phyloP scores from a whole-genome alignment of 2,113 vertebrate genomes.

The Bos taurus region ARS-UCD2.0 NC_037328.1:110876501-110877000 shows the following conservation, averaged over 20 bases:
- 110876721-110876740: neutral
- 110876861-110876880: neutral
- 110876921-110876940: neutral
- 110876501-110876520: neutral
- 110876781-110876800: rapidly evolving
- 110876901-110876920: neutral
- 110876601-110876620: neutral
- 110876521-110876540: neutral
- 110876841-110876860: neutral
- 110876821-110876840: neutral
- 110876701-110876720: neutral
- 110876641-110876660: neutral
- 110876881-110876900: neutral
- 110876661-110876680: neutral
- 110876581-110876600: neutral
- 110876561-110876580: neutral
- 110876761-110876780: neutral
- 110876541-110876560: neutral
- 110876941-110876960: neutral
- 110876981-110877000: neutral
- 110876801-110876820: neutral
- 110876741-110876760: neutral
- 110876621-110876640: neutral
- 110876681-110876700: neutral
- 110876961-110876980: neutral